phyloP scores from a whole-genome alignment of 2,797 vertebrate genomes.

The Gastrophryne carolinensis region DNA sequence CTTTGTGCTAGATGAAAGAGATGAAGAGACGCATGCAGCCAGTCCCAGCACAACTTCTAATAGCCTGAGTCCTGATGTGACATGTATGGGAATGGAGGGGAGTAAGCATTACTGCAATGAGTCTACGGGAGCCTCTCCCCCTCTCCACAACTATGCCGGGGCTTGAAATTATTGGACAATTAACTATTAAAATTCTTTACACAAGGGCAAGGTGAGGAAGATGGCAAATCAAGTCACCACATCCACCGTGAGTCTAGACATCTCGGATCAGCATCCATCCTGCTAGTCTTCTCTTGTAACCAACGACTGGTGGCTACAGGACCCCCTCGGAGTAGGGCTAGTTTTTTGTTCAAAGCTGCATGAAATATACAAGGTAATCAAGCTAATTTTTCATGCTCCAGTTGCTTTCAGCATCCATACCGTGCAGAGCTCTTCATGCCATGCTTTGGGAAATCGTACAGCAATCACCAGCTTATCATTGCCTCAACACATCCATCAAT shows the following conservation, averaged over 20 bases:
- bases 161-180: slow-evolving; percentile 21
- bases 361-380: neutral
- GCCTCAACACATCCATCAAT: neutral
- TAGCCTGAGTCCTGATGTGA: slow-evolving; percentile 13
- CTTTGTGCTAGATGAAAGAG: neutral
- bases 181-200: slow-evolving; percentile 17
- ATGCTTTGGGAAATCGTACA: neutral
- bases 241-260: slow-evolving; percentile 16
- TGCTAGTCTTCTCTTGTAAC: too few species aligned
- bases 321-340: neutral
- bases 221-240: neutral
- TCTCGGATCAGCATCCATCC: neutral
- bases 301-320: too few species aligned
- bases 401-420: neutral
- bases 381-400: neutral
- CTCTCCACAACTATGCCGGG: neutral
- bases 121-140: slow-evolving; percentile 7
- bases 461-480: neutral
- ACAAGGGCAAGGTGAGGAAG: neutral
- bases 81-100: neutral
- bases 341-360: neutral
- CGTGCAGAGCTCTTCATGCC: too few species aligned
- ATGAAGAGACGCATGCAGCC: neutral
- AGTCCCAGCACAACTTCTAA: slow-evolving; percentile 33
- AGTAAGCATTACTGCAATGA: neutral